Base-by-base conservation (phyloP, 2,888 invertebrate species). In the Lagria hirta region DNA sequence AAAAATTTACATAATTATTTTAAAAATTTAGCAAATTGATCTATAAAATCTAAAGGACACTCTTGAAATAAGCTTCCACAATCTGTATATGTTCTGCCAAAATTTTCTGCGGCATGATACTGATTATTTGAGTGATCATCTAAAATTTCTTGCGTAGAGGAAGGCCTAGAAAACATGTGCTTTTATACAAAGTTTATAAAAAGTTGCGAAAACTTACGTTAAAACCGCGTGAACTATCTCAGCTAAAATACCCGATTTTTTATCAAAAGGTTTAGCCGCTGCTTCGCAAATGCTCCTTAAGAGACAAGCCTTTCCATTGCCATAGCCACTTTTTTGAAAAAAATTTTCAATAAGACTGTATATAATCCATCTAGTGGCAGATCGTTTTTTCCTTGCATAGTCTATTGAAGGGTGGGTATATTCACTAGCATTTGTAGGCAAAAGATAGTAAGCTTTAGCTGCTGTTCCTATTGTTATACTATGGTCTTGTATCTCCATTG, bases 221-320 rank as follows among this genome's bases (percentile, higher is more conserved):
- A 86, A 77, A 44, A 85, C 62, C 20, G 84, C 74, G 60, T 83
- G 80, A 20, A 86, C 69, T 48, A 86, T 65, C 64, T 81, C 81
- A 14, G 86, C 81, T 37, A 85, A 60, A 22, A 86, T 69, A n/a
- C 85, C 85, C 62, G 82, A 81, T 58, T 77, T 75, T 45, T 74
- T 67, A 15, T 60, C 58, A 47, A 81, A 70, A 37, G 78, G 78
- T 10, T 70, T 66, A 28, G 73, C 73, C 32, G 80, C 75, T 42
- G 79, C 77, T 66, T 89, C 87, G 64, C 89, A 89, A 64, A 89
- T 85, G 52, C 83, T 79, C 56, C 85, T 78, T 50, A 88, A 71
- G 55, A 89, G 67, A 69, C 89, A 89, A 20, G 80, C 79, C 51
- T 82, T 78, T 3, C 85, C 86, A 43, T 66, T 65, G 37, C 79